Evolutionary conservation across 2,113 vertebrate genomes (phyloP).

Genomic region (Upupa epops): DNA sequence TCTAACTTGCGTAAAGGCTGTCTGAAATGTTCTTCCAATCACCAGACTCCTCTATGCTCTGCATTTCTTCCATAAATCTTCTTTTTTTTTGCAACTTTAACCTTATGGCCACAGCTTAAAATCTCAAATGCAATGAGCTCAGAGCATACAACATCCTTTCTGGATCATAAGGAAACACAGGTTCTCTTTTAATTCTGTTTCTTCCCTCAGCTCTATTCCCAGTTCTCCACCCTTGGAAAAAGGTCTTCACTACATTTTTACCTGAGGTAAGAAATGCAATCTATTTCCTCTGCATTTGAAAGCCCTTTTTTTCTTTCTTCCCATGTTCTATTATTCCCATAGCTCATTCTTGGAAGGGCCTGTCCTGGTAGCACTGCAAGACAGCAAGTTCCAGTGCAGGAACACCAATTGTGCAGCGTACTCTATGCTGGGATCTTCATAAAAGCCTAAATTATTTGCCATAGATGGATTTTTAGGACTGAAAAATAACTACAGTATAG

Average conservation of each 20-base stretch:
- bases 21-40: not conserved
- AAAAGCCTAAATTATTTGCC: not conserved
- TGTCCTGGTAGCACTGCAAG: not conserved
- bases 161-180: not conserved
- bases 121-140: not conserved
- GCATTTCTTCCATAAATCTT: not conserved
- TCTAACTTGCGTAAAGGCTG: not conserved
- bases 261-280: not conserved
- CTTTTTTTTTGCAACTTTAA: not conserved
- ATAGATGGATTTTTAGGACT: not conserved
- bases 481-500: not conserved
- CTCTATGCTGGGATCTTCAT: not conserved
- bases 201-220: not conserved
- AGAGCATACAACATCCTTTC: not conserved
- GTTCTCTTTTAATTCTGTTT: not conserved
- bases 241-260: not conserved
- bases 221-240: not conserved
- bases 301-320: not conserved
- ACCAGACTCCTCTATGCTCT: not conserved
- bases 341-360: not conserved
- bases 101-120: not conserved
- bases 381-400: not conserved
- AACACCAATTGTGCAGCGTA: not conserved
- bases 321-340: not conserved
- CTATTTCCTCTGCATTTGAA: not conserved